phyloP scores from a whole-genome alignment of 2,888 invertebrate species.

The Cryptophagus acutangulus region DNA sequence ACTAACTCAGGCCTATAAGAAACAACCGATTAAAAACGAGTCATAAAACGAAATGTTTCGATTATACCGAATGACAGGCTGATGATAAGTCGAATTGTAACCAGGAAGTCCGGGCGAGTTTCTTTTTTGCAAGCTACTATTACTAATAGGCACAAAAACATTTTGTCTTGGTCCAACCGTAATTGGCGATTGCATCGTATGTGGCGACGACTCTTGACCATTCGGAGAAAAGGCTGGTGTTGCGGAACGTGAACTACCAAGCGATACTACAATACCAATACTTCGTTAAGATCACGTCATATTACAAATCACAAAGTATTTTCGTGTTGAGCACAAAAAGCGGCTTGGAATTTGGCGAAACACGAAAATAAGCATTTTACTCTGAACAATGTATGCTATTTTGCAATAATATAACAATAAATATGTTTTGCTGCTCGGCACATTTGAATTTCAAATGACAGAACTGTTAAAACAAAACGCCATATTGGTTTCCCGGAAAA shows the following conservation, averaged over 20 bases:
- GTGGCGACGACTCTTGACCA: constrained; percentile 63
- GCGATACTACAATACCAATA: constrained; percentile 61
- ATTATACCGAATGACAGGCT: constrained; percentile 47
- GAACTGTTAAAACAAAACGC: no score
- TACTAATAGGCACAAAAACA: constrained; percentile 86
- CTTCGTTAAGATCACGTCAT: no score
- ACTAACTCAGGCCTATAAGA: constrained; percentile 64
- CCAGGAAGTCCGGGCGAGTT: constrained; percentile 47
- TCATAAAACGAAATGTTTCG: constrained; percentile 11
- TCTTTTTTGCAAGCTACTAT: constrained; percentile 47
- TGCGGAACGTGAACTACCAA: constrained; percentile 89
- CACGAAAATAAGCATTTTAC: no score
- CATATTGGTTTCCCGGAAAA: no score
- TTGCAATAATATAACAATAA: no score
- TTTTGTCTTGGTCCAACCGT: constrained; percentile 74
- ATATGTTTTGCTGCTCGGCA: no score
- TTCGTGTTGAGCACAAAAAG: no score
- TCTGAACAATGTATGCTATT: no score
- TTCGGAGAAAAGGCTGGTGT: constrained; percentile 85
- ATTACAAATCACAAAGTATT: no score
- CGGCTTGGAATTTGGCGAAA: no score
- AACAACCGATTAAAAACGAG: constrained; percentile 1
- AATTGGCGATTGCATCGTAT: constrained; percentile 63
- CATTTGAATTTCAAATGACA: no score
- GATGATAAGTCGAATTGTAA: constrained; percentile 43